Base-by-base conservation (phyloP, 2,888 invertebrate genomes). In the Acanthoscelides obtectus region DNA sequence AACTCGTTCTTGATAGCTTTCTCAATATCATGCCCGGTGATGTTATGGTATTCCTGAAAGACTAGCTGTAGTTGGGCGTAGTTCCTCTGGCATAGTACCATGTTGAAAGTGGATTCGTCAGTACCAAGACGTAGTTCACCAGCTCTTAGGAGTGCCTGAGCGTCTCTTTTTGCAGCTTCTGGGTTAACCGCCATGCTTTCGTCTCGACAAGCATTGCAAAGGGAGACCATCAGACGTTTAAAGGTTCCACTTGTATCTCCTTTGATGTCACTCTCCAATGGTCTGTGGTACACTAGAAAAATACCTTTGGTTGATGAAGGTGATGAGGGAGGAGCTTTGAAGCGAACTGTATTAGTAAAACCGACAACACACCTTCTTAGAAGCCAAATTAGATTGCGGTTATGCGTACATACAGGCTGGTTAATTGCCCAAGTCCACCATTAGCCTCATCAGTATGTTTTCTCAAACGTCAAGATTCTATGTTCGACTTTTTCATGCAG, bases 191-290 rank as follows among this genome's bases (percentile, higher is more conserved):
- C 88, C 82, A 91, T 91, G 77, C 91, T 91, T 86, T 98, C 98
- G 83, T 94, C 91, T 78, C 96, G 88, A 81, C 92, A 92, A 66
- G 92, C 94, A 88, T 90, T 91, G 80, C 93, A 93, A 20, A 96
- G 85, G 25, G 97, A 95, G 22, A 96, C 93, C 87, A 98, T 90
- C 66, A 98, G 88, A 71, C 97, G 90, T 84, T 94, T 93, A 87
- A 98, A 98, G 82, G 93, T 93, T 19, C 98, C 98, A 68, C 95
- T 95, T 0, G 97, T 97, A 84, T 98, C 98, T 69, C 92, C 91
- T 75, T 89, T 89, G 22, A 98, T 86, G 83, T 96, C 96, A 64
- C 77, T 75, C 76, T 80, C 80, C 72, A 80, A 72, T 0, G 77
- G 22, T 72, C 73, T 75, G 69, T 74, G 72, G 75, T 80, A 80